Evolutionary conservation across 2,888 invertebrate species (phyloP), one percentile per base, ranked within the genome.

Genomic region (Desoria tigrina): DNA sequence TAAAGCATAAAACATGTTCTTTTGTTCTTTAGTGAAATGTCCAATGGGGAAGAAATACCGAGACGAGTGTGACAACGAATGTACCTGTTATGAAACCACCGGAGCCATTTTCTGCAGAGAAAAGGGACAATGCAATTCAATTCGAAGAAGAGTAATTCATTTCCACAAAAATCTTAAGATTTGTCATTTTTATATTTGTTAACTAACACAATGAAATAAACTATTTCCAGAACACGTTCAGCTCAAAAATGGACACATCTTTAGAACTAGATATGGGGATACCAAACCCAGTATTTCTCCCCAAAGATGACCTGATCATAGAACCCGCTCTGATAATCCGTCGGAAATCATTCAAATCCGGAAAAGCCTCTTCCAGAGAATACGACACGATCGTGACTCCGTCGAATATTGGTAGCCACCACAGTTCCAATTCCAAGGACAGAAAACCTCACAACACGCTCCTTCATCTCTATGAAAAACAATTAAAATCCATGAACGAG

Each of bases 41-140:
- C 69, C 61, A 18, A 42, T 42, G 11, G 69, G 69, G 24, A 37
- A 58, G 16, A 26, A 45, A n/a, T 69, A 54, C 55, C 60, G 61
- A 28, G 69, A 69, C 39, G 63, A 58, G 18, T 69, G 69, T 39
- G 66, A 63, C 2, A 69, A 66, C 45, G 63, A 61, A 16, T 69
- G 69, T 56, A 66, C 64, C 11, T 69, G 69, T 24, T 61, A 61
- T 55, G 69, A 66, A 28, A 50, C 51, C 1, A 69, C 61, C 28
- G 69, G 69, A 26, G 61, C 66, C 2, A 61, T 66, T 2, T 63
- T 64, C 24, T 69, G 69, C 56, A 69, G 61, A n/a, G 66, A 63
- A 26, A 55, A 49, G 11, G 55, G 32, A 26, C 28, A 6, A 6
- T 55, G 55, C 55, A 55, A 55, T 55, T 4, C 55, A 4, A 32